Conservation (phyloP, 2,113 vertebrate genomes). For the Chionodraco myersi region DNA sequence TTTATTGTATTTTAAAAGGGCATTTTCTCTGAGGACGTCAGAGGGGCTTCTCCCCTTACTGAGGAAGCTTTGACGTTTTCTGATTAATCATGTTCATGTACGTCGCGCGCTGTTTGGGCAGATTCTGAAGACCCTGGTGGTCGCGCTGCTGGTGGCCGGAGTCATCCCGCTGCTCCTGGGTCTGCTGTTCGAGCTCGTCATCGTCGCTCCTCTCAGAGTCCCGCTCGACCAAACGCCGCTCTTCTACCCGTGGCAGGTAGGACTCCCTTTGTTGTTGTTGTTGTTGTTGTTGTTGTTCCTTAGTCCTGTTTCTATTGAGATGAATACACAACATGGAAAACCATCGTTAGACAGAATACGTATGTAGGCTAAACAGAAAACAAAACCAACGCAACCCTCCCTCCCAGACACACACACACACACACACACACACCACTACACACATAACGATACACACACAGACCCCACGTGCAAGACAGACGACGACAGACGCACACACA, state of each 20-base stretch:
- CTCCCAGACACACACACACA: too few species aligned
- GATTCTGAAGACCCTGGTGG: conserved; percentile 97
- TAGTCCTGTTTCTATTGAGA: too few species aligned
- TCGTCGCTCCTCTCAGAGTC: conserved; percentile 95
- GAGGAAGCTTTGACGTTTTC: background rate
- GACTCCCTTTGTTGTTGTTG: conserved; percentile 23
- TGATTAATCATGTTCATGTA: background rate
- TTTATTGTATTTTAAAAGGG: too few species aligned
- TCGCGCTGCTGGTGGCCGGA: conserved; percentile 94
- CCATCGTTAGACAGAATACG: too few species aligned
- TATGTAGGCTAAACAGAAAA: too few species aligned
- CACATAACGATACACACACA: too few species aligned
- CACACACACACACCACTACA: too few species aligned
- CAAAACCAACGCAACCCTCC: too few species aligned
- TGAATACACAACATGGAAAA: too few species aligned
- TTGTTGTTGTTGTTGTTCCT: background rate
- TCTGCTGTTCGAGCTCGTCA: conserved; percentile 95
- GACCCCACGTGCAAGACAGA: too few species aligned
- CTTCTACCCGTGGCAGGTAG: conserved; percentile 99
- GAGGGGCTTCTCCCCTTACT: background rate
- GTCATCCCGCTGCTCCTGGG: conserved; percentile 95
- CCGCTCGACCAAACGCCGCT: conserved; percentile 98
- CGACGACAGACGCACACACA: too few species aligned
- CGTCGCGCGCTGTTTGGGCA: conserved; percentile 56
- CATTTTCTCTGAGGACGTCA: too few species aligned